Evolutionary conservation across 2,113 vertebrate genomes (phyloP).

Genomic region (Lophochroa leadbeateri): DNA sequence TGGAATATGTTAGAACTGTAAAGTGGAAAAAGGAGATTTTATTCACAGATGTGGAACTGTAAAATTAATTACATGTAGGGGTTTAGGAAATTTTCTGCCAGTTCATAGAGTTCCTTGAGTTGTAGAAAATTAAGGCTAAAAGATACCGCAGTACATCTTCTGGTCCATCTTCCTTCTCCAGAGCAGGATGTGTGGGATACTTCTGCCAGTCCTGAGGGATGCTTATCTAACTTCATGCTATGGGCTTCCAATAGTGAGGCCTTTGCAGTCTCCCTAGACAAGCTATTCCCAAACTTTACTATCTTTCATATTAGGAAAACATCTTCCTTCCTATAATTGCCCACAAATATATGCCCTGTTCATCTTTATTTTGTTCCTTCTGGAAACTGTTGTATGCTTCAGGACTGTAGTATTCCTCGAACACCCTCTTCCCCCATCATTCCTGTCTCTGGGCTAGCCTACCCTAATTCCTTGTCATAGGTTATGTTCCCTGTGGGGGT

Average conservation of each 20-base stretch:
- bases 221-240: not conserved
- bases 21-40: not conserved
- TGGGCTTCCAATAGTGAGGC: not conserved
- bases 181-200: not conserved
- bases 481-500: not conserved
- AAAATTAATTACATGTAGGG: not conserved
- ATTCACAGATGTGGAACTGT: not conserved
- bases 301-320: not conserved
- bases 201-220: not conserved
- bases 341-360: not conserved
- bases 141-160: not conserved
- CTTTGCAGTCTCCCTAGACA: not conserved
- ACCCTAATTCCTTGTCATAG: not conserved
- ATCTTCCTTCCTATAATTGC: not conserved
- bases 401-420: not conserved
- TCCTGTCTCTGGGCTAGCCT: not conserved
- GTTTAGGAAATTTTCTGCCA: not conserved
- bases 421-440: not conserved
- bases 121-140: not conserved
- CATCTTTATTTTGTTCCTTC: not conserved
- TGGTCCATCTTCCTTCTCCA: not conserved
- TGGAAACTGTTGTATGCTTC: not conserved
- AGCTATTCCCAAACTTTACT: not conserved
- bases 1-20: not conserved
- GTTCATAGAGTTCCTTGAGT: not conserved